Evolutionary conservation across 2,113 vertebrate genomes (phyloP).

Genomic region (Bungarus multicinctus): DNA sequence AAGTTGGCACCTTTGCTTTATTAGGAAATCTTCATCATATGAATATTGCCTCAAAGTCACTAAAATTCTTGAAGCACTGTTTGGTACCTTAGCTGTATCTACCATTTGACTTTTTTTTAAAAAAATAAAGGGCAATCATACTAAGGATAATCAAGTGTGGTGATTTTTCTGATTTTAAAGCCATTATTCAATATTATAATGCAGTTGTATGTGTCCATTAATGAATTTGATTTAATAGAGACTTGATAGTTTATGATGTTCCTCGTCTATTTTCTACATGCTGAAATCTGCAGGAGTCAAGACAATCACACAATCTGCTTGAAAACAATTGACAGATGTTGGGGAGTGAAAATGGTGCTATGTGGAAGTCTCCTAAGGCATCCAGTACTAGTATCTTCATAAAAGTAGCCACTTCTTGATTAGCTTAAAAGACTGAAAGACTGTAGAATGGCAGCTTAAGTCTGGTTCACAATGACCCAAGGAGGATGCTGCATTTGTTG

Average conservation of each 20-base stretch:
- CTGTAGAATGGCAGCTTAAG: background rate
- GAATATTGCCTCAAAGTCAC: background rate
- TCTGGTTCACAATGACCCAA: background rate
- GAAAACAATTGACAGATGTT: background rate
- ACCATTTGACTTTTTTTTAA: background rate
- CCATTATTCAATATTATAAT: background rate
- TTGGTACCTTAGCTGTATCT: fast-evolving
- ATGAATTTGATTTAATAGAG: background rate
- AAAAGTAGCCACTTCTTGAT: background rate
- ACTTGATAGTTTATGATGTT: background rate
- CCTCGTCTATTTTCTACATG: background rate
- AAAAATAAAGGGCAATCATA: background rate
- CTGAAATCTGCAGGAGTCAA: background rate
- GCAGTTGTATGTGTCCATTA: background rate
- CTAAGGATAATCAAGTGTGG: background rate
- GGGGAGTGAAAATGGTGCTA: background rate
- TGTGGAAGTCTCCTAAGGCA: background rate
- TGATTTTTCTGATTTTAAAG: background rate
- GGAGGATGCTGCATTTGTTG: background rate
- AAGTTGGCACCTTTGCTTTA: background rate
- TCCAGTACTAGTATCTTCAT: background rate
- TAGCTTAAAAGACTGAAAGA: background rate
- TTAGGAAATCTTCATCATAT: background rate
- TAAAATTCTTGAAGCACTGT: background rate
- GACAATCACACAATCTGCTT: background rate